A percentile compares a stretch with the other conserved stretches of the same genome.
Conservation (phyloP, 1,140 invertebrate genomes). For the Trissolcus basalis region DNA sequence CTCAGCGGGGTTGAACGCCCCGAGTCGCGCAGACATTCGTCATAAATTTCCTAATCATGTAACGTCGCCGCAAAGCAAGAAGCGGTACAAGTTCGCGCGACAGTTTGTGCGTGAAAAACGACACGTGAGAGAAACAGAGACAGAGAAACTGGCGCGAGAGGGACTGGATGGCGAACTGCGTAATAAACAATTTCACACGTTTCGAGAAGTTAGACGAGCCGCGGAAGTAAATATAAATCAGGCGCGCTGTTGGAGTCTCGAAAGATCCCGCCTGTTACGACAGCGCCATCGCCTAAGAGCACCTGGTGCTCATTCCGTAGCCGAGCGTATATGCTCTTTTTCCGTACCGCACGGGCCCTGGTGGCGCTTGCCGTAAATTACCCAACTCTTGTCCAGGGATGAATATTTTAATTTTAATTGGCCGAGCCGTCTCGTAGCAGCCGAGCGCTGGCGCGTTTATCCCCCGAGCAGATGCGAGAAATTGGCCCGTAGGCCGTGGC, state of each 20-base stretch:
- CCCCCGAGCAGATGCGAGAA: slow-evolving; percentile 43
- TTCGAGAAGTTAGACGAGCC: slow-evolving; percentile 55
- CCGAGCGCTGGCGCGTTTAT: slow-evolving; percentile 17
- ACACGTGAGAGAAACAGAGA: neutral
- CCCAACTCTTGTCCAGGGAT: slow-evolving; percentile 56
- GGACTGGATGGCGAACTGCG: slow-evolving; percentile 16
- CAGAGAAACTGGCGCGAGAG: neutral
- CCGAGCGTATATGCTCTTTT: slow-evolving; percentile 25
- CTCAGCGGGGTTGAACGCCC: neutral
- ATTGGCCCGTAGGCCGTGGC: slow-evolving; percentile 18
- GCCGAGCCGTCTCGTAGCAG: slow-evolving; percentile 23
- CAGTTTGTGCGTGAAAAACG: slow-evolving; percentile 55
- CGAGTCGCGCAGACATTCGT: slow-evolving; percentile 21
- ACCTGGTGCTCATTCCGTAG: slow-evolving; percentile 54
- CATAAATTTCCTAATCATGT: slow-evolving; percentile 52
- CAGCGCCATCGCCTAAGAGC: slow-evolving; percentile 50
- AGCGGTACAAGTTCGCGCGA: slow-evolving; percentile 47
- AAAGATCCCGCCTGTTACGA: slow-evolving; percentile 57
- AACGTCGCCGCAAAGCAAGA: slow-evolving; percentile 26
- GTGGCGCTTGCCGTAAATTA: slow-evolving; percentile 40
- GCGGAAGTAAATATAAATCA: slow-evolving; percentile 59
- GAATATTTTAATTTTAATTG: slow-evolving; percentile 62
- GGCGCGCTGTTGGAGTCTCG: slow-evolving; percentile 53
- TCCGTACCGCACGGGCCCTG: slow-evolving; percentile 11
- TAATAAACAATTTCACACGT: slow-evolving; percentile 58